Evolutionary conservation across 2,797 vertebrate genomes (phyloP), one percentile per base, ranked within the genome.

Genomic region (Parauchenoglanis ngamensis): DNA sequence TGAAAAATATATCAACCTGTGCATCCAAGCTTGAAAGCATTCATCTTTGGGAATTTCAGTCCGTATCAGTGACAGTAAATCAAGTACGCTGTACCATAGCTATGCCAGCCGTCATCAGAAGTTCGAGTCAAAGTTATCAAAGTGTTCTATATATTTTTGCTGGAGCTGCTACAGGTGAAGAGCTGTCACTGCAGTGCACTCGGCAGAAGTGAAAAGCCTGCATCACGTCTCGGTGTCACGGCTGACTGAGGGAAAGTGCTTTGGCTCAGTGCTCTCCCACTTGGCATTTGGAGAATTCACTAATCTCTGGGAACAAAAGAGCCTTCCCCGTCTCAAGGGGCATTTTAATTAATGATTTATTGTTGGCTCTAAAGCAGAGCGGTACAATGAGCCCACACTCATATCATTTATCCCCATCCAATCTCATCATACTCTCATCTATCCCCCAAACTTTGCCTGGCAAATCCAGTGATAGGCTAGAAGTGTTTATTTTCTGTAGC

Each of bases 231-330:
- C 31, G 15, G 61, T 89, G 63, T 70, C 80, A 89, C 23, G n/a
- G 72, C 54, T 79, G 70, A 70, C 61, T 84, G 85, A 84, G 75
- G 72, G 54, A 52, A 77, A 84, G 86, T 67, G 57, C 77, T 89
- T 82, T 59, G 46, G 73, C 84, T 54, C 73, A 46, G 63, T 46
- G 6, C 68, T 13, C 79, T 77, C 31, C 85, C 61, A 84, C 46
- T 83, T 87, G 88, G 81, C 87, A 90, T 90, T 90, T 89, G 88
- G 87, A 86, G 81, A 75, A 86, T 86, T 76, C 84, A 86, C 87
- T 89, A 84, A 86, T 85, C 87, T 83, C 70, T 46, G 67, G 21
- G 35, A 79, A 86, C 84, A 86, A 85, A 61, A 90, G 89, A 89
- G 81, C 77, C 87, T 75, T 70, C 76, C 75, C 44, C 28, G 59